Evolutionary conservation across 2,888 invertebrate genomes (phyloP).

Genomic region (Mycogona germanica): DNA sequence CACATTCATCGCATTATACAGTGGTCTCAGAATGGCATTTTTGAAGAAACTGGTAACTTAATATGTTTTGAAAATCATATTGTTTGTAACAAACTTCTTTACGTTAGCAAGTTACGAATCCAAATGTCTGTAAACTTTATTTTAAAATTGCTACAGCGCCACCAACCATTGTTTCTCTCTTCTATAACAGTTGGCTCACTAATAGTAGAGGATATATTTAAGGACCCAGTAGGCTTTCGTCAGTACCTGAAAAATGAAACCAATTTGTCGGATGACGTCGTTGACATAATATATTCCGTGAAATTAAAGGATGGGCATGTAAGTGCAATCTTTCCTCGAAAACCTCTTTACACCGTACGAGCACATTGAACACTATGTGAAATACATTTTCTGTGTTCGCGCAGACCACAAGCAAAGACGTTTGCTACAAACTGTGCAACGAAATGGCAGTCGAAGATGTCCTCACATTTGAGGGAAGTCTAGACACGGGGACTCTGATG

Average conservation of each 20-base stretch:
- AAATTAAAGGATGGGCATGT: not conserved
- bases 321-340: not conserved
- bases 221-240: not conserved
- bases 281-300: not conserved
- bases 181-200: not conserved
- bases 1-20: conserved; percentile 7
- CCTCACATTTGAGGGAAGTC: not conserved
- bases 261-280: not conserved
- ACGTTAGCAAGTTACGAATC: too few species aligned
- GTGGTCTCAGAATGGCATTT: conserved; percentile 1
- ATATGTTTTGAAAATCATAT: not conserved
- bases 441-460: not conserved
- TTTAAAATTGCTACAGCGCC: too few species aligned
- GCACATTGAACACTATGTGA: too few species aligned
- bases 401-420: not conserved
- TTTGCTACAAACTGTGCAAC: conserved; percentile 7
- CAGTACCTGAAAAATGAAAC: not conserved
- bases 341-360: too few species aligned
- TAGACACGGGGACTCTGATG: not conserved
- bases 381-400: not conserved
- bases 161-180: not conserved
- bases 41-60: not conserved
- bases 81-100: not conserved
- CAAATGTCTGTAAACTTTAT: not conserved
- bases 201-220: not conserved